Evolutionary conservation across 2,888 invertebrate species (phyloP).

Genomic region (Pristionchus exspectatus): DNA sequence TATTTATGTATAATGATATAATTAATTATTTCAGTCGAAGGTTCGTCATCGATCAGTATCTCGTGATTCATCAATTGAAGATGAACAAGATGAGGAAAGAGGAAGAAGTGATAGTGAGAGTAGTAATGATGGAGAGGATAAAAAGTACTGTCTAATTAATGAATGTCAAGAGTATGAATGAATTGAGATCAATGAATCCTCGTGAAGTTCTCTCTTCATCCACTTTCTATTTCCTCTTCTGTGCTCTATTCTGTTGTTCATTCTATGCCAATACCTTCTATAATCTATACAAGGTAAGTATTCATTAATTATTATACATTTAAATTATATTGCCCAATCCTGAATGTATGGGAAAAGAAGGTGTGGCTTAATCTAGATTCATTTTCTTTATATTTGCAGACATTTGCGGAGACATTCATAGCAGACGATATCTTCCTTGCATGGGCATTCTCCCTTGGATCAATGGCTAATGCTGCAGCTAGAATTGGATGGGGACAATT

Average conservation of each 20-base stretch:
- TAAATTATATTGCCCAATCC: no score
- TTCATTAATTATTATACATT: background rate
- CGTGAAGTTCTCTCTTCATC: slow-evolving; percentile 72
- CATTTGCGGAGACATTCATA: slow-evolving; percentile 79
- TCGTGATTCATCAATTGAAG: slow-evolving; percentile 18
- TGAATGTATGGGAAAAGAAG: no score
- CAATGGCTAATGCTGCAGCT: slow-evolving; percentile 81
- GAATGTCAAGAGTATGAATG: background rate
- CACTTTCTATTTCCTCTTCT: slow-evolving; percentile 75
- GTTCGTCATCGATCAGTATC: slow-evolving; percentile 43
- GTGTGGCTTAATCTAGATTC: no score
- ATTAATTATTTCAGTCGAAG: background rate
- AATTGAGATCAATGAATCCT: slow-evolving; percentile 64
- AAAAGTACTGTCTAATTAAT: background rate
- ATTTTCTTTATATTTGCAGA: slow-evolving; percentile 60
- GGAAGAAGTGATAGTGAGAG: slow-evolving; percentile 44
- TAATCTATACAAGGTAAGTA: slow-evolving; percentile 73
- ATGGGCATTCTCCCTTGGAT: slow-evolving; percentile 80
- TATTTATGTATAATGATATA: background rate
- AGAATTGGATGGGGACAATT: slow-evolving; percentile 81
- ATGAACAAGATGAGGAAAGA: slow-evolving; percentile 34
- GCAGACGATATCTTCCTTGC: slow-evolving; percentile 81
- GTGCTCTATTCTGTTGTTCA: slow-evolving; percentile 74
- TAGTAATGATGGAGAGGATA: slow-evolving; percentile 46
- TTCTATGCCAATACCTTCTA: slow-evolving; percentile 78